phyloP scores from a whole-genome alignment of 1,140 invertebrate species.

The Sarcophaga bullata region DNA sequence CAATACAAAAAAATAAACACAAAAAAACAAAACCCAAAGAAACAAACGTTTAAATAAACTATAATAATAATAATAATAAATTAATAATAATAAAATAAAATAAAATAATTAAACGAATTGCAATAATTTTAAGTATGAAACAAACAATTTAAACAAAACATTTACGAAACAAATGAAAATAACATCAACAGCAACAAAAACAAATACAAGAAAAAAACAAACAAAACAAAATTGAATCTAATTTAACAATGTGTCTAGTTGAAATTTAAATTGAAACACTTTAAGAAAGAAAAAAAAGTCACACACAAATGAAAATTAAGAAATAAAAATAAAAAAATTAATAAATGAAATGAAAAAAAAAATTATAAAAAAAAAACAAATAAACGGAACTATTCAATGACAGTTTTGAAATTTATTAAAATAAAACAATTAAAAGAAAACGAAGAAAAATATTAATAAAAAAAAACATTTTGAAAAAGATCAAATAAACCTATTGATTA shows the following conservation, averaged over 20 bases:
- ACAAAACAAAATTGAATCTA: slow-evolving; percentile 18
- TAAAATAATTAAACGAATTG: slow-evolving; percentile 23
- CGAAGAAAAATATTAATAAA: slow-evolving; percentile 21
- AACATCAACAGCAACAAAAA: background rate
- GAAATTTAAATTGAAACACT: slow-evolving; percentile 39
- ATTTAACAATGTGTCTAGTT: slow-evolving; percentile 38
- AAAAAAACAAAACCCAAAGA: slow-evolving; percentile 1
- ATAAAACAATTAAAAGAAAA: slow-evolving; percentile 40
- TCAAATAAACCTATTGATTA: slow-evolving; percentile 41
- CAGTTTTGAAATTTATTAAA: slow-evolving; percentile 37
- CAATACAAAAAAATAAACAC: background rate
- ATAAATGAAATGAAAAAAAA: slow-evolving; percentile 11
- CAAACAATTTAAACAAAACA: slow-evolving; percentile 38
- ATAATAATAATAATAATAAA: slow-evolving; percentile 21
- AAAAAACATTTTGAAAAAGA: slow-evolving; percentile 41
- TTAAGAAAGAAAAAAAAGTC: slow-evolving; percentile 24
- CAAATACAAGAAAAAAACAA: slow-evolving; percentile 27
- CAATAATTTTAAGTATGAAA: slow-evolving; percentile 34
- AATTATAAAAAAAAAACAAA: slow-evolving; percentile 1
- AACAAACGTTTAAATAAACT: slow-evolving; percentile 30
- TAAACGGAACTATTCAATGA: background rate
- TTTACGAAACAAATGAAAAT: slow-evolving; percentile 36
- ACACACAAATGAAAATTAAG: slow-evolving; percentile 8
- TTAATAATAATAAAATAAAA: slow-evolving; percentile 26
- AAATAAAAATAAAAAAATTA: slow-evolving; percentile 20